Percentiles rank a stretch among this genome's conserved stretches.
These are phyloP conservation scores for Cyprinodon tularosa DNA, from an alignment of 2,113 vertebrate genomes.

Conservation along the genomic window DNA sequence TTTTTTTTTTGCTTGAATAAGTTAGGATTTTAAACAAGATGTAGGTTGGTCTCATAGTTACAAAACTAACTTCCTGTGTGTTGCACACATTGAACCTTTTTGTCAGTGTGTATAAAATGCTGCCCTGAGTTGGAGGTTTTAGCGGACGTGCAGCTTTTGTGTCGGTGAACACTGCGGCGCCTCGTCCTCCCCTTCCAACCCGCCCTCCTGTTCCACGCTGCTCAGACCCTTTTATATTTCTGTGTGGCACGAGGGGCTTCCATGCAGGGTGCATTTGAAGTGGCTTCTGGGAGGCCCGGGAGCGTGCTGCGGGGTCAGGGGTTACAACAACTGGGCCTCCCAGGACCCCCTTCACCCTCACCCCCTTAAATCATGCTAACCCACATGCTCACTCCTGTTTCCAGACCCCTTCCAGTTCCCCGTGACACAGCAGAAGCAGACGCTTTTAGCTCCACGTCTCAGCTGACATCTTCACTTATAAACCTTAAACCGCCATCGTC, in stretches of 20 bases:
- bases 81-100: too few relatives aligned
- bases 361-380: slow-evolving; percentile 40
- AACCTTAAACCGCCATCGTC: not conserved
- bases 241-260: slow-evolving; percentile 51
- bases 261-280: slow-evolving; percentile 73
- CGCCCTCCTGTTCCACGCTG: not conserved
- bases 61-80: too few relatives aligned
- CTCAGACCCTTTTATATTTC: slow-evolving; percentile 2
- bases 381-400: slow-evolving; percentile 12
- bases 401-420: slow-evolving; percentile 72
- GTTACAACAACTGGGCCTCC: slow-evolving; percentile 79
- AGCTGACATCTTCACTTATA: slow-evolving; percentile 26
- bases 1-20: too few relatives aligned
- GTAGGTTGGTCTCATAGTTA: too few relatives aligned
- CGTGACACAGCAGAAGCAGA: slow-evolving; percentile 30
- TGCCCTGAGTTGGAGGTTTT: not conserved
- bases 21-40: too few relatives aligned
- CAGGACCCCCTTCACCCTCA: slow-evolving; percentile 37
- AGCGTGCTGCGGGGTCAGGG: slow-evolving; percentile 79
- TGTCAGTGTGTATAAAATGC: too few relatives aligned
- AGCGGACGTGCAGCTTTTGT: slow-evolving; percentile 16
- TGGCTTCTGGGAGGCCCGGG: slow-evolving; percentile 77
- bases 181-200: slow-evolving; percentile 1
- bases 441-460: slow-evolving; percentile 17
- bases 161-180: slow-evolving; percentile 53